phyloP scores from a whole-genome alignment of 2,113 vertebrate genomes.

The Machaerirhynchus nigripectus region DNA sequence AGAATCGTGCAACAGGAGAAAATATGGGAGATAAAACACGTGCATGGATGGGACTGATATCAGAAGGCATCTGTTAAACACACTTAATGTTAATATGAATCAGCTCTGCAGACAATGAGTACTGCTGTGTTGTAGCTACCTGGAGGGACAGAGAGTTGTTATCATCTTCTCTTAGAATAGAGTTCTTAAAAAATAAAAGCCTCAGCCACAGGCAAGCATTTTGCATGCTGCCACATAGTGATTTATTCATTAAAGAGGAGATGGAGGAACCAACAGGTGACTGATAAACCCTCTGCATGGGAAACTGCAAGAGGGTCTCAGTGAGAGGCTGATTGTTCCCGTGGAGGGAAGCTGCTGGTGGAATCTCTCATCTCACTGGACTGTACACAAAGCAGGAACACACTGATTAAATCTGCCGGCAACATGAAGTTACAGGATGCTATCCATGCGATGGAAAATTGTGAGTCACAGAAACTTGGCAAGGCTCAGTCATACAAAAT shows the following conservation, averaged over 20 bases:
- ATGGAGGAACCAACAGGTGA: background rate
- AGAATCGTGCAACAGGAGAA: background rate
- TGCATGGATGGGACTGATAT: background rate
- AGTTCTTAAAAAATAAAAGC: background rate
- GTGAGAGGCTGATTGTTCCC: background rate
- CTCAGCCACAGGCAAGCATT: background rate
- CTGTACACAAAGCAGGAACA: background rate
- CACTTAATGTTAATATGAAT: background rate
- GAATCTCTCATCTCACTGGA: background rate
- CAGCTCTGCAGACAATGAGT: background rate
- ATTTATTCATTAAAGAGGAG: background rate
- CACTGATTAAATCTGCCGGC: background rate
- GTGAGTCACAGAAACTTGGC: background rate
- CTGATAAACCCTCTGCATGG: background rate
- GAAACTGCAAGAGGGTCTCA: background rate
- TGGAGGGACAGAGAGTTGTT: background rate
- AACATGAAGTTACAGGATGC: background rate
- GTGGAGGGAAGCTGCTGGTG: background rate
- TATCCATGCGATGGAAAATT: background rate
- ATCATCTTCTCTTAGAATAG: background rate
- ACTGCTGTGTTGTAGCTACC: background rate
- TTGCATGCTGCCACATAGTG: background rate
- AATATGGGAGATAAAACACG: background rate
- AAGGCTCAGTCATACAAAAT: background rate
- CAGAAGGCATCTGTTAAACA: conserved; percentile 25